These are phyloP conservation scores for Cantharis nigra DNA, from an alignment of 2,888 invertebrate species.

Conservation along the genomic window DNA sequence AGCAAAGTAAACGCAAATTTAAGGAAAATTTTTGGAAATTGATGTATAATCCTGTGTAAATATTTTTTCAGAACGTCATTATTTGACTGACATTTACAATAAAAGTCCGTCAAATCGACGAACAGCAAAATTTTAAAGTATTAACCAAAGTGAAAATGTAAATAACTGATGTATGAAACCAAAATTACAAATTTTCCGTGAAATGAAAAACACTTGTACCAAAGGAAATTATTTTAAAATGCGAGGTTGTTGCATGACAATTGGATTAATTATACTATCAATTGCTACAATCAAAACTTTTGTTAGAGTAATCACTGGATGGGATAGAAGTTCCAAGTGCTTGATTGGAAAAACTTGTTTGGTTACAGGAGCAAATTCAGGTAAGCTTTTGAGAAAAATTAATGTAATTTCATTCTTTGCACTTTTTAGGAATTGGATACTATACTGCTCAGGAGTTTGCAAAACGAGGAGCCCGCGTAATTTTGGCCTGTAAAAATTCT, in stretches of 20 bases:
- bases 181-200: background rate
- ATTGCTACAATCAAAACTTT: background rate
- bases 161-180: background rate
- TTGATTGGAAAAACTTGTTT: conserved; percentile 48
- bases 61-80: background rate
- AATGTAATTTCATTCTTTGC: background rate
- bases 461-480: conserved; percentile 58
- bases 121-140: background rate
- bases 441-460: conserved; percentile 55
- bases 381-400: conserved; percentile 12
- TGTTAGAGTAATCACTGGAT: conserved; percentile 32
- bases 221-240: background rate
- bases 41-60: background rate
- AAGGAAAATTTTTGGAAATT: background rate
- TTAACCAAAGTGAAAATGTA: background rate
- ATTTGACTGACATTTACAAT: background rate
- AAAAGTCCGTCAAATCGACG: background rate
- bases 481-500: conserved; percentile 59
- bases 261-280: background rate
- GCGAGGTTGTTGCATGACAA: background rate
- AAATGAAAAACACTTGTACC: background rate
- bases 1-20: background rate
- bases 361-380: conserved; percentile 49
- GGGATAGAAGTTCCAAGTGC: conserved; percentile 43
- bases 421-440: conserved; percentile 53